A percentile compares a stretch with the other conserved stretches of the same genome.
phyloP scores from a whole-genome alignment of 2,797 vertebrate genomes.

The Vultur gryphus region DNA sequence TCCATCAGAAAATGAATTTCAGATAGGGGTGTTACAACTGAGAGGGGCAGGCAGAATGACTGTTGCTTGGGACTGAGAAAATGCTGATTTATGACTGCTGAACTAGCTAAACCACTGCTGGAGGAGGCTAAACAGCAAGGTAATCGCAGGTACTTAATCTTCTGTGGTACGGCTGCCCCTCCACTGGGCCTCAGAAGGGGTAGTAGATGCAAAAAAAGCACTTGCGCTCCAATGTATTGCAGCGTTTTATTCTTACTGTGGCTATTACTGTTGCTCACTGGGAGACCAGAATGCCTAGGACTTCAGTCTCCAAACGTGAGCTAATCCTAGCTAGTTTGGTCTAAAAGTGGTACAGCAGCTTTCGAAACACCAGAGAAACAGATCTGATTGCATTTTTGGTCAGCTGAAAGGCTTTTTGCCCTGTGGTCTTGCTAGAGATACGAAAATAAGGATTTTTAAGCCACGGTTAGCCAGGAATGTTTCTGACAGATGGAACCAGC shows the following conservation, averaged over 20 bases:
- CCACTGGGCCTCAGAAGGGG: neutral
- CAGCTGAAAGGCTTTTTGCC: neutral
- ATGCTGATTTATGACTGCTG: neutral
- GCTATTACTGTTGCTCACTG: neutral
- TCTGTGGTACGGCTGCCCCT: neutral
- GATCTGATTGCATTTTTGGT: neutral
- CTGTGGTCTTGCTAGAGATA: neutral
- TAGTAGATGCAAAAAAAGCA: neutral
- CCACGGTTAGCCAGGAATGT: neutral
- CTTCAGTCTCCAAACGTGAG: neutral
- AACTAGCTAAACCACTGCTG: neutral
- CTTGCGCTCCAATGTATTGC: neutral
- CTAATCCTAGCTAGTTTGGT: neutral
- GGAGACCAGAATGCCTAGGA: neutral
- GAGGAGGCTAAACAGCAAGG: neutral
- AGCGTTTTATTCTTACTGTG: neutral
- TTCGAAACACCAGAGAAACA: neutral
- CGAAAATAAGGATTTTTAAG: neutral
- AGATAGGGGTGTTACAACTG: neutral
- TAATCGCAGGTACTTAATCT: neutral
- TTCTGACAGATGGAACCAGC: neutral
- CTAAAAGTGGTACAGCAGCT: neutral
- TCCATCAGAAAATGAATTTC: neutral
- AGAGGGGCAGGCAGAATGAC: neutral
- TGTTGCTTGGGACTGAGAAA: neutral